phyloP scores from a whole-genome alignment of 2,888 invertebrate genomes.

The Campoplex capitator region DNA sequence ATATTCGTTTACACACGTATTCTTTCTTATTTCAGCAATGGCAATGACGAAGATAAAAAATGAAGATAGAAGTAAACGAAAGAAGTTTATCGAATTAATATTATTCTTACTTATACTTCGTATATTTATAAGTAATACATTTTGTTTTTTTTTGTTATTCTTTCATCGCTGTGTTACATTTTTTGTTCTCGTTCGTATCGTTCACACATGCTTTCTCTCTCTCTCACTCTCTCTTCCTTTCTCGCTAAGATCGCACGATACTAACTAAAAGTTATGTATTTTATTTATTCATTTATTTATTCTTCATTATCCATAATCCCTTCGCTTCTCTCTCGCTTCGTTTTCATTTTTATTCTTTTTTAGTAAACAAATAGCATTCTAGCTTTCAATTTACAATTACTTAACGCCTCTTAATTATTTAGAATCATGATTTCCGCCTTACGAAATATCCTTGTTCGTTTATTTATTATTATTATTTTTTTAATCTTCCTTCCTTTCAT shows the following conservation, averaged over 20 bases:
- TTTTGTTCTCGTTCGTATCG: slow-evolving; percentile 40
- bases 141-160: slow-evolving; percentile 68
- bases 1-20: slow-evolving; percentile 62
- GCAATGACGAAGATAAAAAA: slow-evolving; percentile 79
- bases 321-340: slow-evolving; percentile 48
- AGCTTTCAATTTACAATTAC: slow-evolving; percentile 79
- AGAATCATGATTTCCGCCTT: slow-evolving; percentile 78
- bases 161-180: slow-evolving; percentile 58
- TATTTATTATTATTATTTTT: slow-evolving; percentile 8
- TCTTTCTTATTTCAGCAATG: slow-evolving; percentile 73
- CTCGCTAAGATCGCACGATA: slow-evolving; percentile 71
- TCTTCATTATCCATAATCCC: slow-evolving; percentile 64
- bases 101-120: slow-evolving; percentile 75
- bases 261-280: slow-evolving; percentile 61
- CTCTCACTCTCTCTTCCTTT: slow-evolving; percentile 61
- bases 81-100: slow-evolving; percentile 78
- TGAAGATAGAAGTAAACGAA: slow-evolving; percentile 77
- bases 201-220: slow-evolving; percentile 43
- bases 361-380: slow-evolving; percentile 81
- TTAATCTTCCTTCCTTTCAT: slow-evolving; percentile 37
- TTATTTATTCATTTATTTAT: slow-evolving; percentile 57
- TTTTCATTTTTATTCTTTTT: slow-evolving; percentile 68
- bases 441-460: slow-evolving; percentile 69
- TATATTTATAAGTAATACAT: slow-evolving; percentile 76
- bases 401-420: slow-evolving; percentile 79